Evolutionary conservation across 2,113 vertebrate genomes (phyloP).

Genomic region (Pomatorhinus ruficollis): DNA sequence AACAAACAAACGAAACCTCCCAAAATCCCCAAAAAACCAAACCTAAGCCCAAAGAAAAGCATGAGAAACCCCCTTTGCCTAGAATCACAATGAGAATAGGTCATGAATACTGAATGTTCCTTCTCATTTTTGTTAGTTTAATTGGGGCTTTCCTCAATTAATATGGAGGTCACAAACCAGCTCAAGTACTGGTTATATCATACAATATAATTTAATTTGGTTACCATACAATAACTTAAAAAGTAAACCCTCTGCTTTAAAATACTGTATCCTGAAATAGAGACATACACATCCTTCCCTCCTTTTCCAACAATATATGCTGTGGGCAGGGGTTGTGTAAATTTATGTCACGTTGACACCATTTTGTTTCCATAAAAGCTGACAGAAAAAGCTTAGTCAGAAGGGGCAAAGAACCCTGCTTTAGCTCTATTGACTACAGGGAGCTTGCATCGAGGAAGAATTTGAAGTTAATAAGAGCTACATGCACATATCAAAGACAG

Average conservation of each 20-base stretch:
- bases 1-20: background rate
- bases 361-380: background rate
- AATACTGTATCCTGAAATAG: background rate
- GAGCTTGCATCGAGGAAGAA: background rate
- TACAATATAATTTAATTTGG: background rate
- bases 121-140: background rate
- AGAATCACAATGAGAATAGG: background rate
- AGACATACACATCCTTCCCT: background rate
- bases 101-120: background rate
- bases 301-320: background rate
- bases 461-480: constrained; percentile 19
- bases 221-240: background rate
- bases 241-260: background rate
- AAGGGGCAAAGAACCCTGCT: background rate
- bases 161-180: background rate
- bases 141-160: background rate
- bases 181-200: background rate
- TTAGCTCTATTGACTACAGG: background rate
- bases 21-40: background rate
- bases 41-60: background rate
- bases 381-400: background rate
- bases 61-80: background rate
- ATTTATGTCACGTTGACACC: background rate
- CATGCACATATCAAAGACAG: background rate
- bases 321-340: background rate